Conservation (phyloP, 2,888 invertebrate genomes). For the Thecocarcelia acutangulata region DNA sequence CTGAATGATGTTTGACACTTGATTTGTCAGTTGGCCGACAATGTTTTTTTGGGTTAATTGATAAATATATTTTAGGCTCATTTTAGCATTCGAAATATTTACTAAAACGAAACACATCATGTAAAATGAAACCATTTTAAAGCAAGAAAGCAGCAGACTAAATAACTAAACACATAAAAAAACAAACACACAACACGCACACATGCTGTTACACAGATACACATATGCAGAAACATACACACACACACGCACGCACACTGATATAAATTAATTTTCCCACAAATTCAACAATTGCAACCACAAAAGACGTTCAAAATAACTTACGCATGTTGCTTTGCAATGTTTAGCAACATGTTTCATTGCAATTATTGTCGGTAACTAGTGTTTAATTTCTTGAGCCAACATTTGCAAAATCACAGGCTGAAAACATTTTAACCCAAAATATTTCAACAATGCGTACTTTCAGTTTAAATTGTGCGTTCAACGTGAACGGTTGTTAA, state of each 20-base stretch:
- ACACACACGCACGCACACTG: too few species aligned
- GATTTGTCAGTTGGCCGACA: slow-evolving; percentile 32
- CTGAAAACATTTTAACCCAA: slow-evolving; percentile 51
- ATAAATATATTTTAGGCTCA: slow-evolving; percentile 13
- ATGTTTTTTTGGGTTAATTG: slow-evolving; percentile 25
- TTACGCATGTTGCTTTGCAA: slow-evolving; percentile 27
- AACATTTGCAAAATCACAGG: slow-evolving; percentile 22
- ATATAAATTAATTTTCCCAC: too few species aligned
- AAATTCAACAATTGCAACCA: too few species aligned
- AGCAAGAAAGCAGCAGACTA: neutral
- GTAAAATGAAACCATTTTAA: slow-evolving; percentile 27
- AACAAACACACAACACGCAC: too few species aligned
- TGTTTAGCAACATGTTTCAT: slow-evolving; percentile 7
- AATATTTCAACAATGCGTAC: slow-evolving; percentile 69
- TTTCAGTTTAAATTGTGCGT: slow-evolving; percentile 79
- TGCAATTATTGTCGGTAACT: neutral
- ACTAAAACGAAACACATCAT: neutral
- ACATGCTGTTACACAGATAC: too few species aligned
- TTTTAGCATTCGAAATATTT: neutral
- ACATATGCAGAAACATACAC: too few species aligned
- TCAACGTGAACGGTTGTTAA: slow-evolving; percentile 77
- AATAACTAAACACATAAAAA: too few species aligned
- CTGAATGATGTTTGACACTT: slow-evolving; percentile 36
- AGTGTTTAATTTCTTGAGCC: slow-evolving; percentile 25
- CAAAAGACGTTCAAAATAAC: neutral